Evolutionary conservation across 2,113 vertebrate species (phyloP), one percentile per base, ranked within the genome.

Genomic region (Alosa alosa): DNA sequence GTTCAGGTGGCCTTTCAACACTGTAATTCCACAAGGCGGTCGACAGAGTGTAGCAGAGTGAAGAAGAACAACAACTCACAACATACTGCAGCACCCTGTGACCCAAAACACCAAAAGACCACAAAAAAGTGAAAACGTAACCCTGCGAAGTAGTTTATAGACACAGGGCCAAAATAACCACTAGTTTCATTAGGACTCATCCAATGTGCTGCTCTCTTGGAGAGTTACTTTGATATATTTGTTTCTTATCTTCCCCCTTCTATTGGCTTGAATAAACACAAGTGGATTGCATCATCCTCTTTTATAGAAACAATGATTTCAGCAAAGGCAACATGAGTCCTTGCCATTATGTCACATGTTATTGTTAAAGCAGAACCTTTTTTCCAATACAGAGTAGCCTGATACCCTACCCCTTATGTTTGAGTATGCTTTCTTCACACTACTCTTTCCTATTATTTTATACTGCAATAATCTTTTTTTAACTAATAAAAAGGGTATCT

Each of bases 221-320:
- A 85, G 57, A 41, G 72, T 2, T 41, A 39, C 20, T 83, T 83
- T 55, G 55, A 75, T 82, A 84, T 45, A 47, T 84, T 60, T 85
- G 11, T 68, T 89, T 50, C 78, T 87, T 87, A 87, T 86, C 81
- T 13, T 44, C 75, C 36, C 75, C 45, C 60, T 55, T 46, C 15
- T 88, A 83, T 90, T 81, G 87, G 82, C 82, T 86, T 86, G 81
- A 78, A 86, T 78, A 68, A 88, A 89, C 85, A 88, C 18, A n/a
- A 50, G 39, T 64, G 72, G 81, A 85, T 91, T 86, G 88, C 86
- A 82, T 89, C 88, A 90, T 84, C 36, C n/a, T 31, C 39, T 49
- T 31, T 83, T 83, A 86, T 85, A 82, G 45, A 87, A 89, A 86
- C 82, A 57, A 68, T 87, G 87, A 87, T 88, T 88, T 89, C 87